phyloP scores from a whole-genome alignment of 2,888 invertebrate species.

The Cephus sareptanus region DNA sequence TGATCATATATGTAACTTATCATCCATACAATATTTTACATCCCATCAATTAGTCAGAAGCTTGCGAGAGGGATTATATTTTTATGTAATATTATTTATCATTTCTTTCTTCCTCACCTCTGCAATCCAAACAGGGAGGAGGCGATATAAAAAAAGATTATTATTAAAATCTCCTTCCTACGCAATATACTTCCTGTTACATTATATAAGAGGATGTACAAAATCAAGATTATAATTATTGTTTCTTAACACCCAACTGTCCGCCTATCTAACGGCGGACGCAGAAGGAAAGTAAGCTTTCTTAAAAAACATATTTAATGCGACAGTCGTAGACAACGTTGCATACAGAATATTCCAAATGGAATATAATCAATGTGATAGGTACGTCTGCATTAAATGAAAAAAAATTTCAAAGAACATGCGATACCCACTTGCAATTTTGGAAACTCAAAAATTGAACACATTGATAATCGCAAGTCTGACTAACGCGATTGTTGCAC shows the following conservation, averaged over 20 bases:
- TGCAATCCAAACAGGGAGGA: not conserved
- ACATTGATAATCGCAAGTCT: not conserved
- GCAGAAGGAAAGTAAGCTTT: not conserved
- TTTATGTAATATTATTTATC: not conserved
- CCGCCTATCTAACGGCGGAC: not conserved
- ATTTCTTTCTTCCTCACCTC: not conserved
- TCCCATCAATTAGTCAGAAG: not conserved
- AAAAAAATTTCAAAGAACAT: not conserved
- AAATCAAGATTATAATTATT: not conserved
- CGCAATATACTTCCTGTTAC: not conserved
- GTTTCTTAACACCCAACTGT: not conserved
- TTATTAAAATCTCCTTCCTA: not conserved
- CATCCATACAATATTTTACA: not conserved
- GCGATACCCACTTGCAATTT: not conserved
- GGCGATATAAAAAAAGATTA: not conserved
- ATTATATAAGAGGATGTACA: not conserved
- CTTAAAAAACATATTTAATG: too few species aligned
- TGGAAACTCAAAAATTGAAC: not conserved
- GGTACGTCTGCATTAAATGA: not conserved
- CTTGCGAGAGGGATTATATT: not conserved
- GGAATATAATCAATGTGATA: not conserved
- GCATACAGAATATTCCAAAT: too few species aligned
- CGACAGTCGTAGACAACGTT: too few species aligned
- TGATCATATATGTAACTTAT: too few species aligned
- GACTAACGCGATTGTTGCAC: not conserved